These are phyloP conservation scores for Diachrysia chrysitis DNA, from an alignment of 2,888 invertebrate genomes.

Conservation along the genomic window DNA sequence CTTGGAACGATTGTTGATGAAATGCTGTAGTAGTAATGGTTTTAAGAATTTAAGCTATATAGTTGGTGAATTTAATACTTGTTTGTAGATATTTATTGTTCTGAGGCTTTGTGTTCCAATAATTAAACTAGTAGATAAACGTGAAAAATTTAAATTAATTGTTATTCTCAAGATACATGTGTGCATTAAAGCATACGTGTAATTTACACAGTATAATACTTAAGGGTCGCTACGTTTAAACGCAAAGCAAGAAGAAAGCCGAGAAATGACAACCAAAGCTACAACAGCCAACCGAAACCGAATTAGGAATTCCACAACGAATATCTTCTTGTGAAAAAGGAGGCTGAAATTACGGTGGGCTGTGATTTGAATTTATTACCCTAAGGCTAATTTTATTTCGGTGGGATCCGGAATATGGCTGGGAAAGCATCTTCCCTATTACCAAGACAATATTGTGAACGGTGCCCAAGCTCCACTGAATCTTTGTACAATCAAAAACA, in stretches of 20 bases:
- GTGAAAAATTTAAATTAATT: no score
- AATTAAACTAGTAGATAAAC: no score
- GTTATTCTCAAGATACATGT: neutral
- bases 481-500: constrained; percentile 76
- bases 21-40: neutral
- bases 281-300: constrained; percentile 83
- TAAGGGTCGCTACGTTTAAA: neutral
- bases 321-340: constrained; percentile 84
- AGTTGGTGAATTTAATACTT: neutral
- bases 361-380: constrained; percentile 88
- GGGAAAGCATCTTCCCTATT: constrained; percentile 71
- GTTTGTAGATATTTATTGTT: neutral
- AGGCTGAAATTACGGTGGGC: constrained; percentile 82
- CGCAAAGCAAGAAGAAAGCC: constrained; percentile 68
- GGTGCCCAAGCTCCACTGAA: constrained; percentile 68
- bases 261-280: constrained; percentile 78
- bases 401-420: constrained; percentile 71
- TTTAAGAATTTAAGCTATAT: neutral
- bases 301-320: constrained; percentile 85
- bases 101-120: no score
- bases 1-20: constrained; percentile 2
- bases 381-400: constrained; percentile 86
- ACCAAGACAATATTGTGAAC: constrained; percentile 78
- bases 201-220: constrained; percentile 6
- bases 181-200: constrained; percentile 9